Evolutionary conservation across 2,888 invertebrate species (phyloP).

Genomic region (Brachyptera risi): DNA sequence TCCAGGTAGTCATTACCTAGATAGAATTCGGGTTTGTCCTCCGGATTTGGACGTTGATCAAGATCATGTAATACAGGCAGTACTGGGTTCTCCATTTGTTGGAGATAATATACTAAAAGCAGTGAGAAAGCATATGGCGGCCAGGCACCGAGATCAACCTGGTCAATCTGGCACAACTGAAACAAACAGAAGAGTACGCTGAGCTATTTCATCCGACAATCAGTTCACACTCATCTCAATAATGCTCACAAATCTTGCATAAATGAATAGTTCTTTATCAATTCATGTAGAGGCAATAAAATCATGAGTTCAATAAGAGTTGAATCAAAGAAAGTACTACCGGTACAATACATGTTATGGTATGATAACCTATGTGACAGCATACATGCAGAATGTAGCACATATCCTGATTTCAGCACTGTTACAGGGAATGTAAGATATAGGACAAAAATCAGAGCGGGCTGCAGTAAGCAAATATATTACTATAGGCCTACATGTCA

Average conservation of each 20-base stretch:
- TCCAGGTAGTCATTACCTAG: slow-evolving; percentile 25
- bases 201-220: neutral
- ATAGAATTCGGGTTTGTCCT: slow-evolving; percentile 36
- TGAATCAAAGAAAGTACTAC: too few species aligned
- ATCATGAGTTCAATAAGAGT: neutral
- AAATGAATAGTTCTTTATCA: neutral
- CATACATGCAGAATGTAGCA: too few species aligned
- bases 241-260: neutral
- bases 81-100: slow-evolving; percentile 39
- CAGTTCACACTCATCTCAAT: neutral
- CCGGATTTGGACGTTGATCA: slow-evolving; percentile 17
- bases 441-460: too few species aligned
- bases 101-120: slow-evolving; percentile 12
- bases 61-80: slow-evolving; percentile 44
- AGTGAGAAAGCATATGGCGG: slow-evolving; percentile 16
- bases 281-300: neutral
- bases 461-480: too few species aligned
- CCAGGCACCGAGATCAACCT: slow-evolving; percentile 7
- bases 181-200: neutral
- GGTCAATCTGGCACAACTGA: slow-evolving; percentile 15
- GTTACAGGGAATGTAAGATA: too few species aligned
- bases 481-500: too few species aligned
- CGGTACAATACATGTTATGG: too few species aligned
- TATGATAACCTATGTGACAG: too few species aligned
- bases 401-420: too few species aligned